A percentile compares a stretch with the other conserved stretches of the same genome.
Evolutionary conservation across 2,113 vertebrate species (phyloP).

Genomic region (Silurus glanis): DNA sequence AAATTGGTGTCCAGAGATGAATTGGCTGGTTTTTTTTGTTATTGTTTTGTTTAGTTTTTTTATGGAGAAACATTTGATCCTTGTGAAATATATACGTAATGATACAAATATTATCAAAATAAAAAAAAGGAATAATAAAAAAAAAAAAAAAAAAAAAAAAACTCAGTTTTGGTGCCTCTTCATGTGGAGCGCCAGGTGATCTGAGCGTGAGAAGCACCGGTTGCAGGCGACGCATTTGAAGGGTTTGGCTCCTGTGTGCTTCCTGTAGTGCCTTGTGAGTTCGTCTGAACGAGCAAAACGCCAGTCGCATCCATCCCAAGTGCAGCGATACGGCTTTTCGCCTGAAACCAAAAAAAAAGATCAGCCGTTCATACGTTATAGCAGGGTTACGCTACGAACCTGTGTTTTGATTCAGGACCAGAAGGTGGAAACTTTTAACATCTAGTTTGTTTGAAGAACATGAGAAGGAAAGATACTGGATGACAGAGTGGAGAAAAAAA

Average conservation of each 20-base stretch:
- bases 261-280: conserved; percentile 78
- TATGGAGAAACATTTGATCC: conserved; percentile 45
- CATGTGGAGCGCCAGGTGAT: conserved; percentile 82
- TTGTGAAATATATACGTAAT: conserved; percentile 29
- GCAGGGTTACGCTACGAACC: background rate
- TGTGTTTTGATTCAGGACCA: background rate
- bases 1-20: conserved; percentile 23
- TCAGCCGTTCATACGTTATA: background rate
- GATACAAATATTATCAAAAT: conserved; percentile 27
- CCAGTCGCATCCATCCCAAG: conserved; percentile 80
- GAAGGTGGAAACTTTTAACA: background rate
- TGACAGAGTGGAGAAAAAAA: background rate
- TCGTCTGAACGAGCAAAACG: conserved; percentile 80
- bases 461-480: background rate
- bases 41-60: background rate
- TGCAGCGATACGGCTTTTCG: conserved; percentile 67
- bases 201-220: conserved; percentile 80
- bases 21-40: conserved; percentile 34
- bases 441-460: background rate
- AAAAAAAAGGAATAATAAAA: conserved; percentile 6
- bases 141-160: background rate
- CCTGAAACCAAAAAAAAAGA: conserved; percentile 45
- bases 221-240: conserved; percentile 77
- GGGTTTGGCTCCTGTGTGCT: conserved; percentile 80
- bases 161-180: conserved; percentile 66